These are phyloP conservation scores for Napeogenes inachia DNA, from an alignment of 2,888 invertebrate species.

Conservation along the genomic window DNA sequence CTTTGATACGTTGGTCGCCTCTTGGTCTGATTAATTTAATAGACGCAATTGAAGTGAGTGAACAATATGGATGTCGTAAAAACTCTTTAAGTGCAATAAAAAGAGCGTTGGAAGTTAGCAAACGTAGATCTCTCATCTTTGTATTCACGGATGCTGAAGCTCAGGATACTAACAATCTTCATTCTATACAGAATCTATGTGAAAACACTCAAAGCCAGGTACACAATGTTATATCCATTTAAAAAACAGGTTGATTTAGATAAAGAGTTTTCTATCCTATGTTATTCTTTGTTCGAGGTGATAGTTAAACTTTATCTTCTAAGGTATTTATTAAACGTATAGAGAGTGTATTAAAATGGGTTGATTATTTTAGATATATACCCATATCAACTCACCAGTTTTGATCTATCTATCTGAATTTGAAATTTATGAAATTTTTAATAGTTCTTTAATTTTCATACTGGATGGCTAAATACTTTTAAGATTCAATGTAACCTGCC, in stretches of 20 bases:
- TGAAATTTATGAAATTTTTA: no score
- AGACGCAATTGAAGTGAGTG: constrained; percentile 31
- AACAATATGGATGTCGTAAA: constrained; percentile 50
- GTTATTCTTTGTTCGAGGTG: no score
- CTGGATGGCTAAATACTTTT: no score
- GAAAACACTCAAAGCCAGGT: constrained; percentile 35
- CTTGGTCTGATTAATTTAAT: constrained; percentile 24
- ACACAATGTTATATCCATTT: background rate
- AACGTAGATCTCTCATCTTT: constrained; percentile 44
- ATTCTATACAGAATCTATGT: constrained; percentile 35
- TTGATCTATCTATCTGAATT: no score
- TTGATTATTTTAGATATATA: no score
- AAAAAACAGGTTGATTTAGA: background rate
- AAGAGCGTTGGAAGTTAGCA: constrained; percentile 44
- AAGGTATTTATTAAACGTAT: no score
- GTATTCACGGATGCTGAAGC: constrained; percentile 58
- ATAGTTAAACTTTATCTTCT: no score
- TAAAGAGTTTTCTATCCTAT: no score
- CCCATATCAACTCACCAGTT: no score
- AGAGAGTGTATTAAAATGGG: no score
- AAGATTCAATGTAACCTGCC: no score
- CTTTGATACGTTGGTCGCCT: constrained; percentile 20
- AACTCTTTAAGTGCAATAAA: constrained; percentile 52
- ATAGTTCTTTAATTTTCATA: no score
- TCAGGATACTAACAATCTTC: constrained; percentile 36